Evolutionary conservation across 1,140 invertebrate genomes (phyloP).

Genomic region (Drosophila subobscura): DNA sequence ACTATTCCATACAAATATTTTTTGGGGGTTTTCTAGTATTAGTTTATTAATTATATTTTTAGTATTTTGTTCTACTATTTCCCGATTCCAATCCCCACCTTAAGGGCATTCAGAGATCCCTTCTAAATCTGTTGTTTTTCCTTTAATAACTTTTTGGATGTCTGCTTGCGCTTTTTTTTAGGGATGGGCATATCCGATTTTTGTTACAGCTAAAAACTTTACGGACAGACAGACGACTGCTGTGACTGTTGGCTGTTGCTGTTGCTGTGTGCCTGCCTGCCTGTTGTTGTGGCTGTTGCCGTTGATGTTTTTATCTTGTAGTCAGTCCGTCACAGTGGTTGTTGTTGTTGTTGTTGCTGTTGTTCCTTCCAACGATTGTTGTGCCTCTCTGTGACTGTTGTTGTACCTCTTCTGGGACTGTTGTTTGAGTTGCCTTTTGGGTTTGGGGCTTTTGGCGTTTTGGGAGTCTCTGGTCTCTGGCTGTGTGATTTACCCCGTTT

Average conservation of each 20-base stretch:
- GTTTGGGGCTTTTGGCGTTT: slow-evolving; percentile 46
- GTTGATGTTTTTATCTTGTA: slow-evolving; percentile 60
- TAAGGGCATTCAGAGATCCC: slow-evolving; percentile 36
- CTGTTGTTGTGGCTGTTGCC: slow-evolving; percentile 49
- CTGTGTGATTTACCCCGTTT: slow-evolving; percentile 80
- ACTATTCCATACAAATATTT: too few species aligned
- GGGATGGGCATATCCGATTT: slow-evolving; percentile 82
- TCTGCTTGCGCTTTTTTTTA: slow-evolving; percentile 53
- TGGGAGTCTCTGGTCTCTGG: slow-evolving; percentile 40
- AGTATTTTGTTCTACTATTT: too few species aligned
- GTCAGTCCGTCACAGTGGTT: slow-evolving; percentile 55
- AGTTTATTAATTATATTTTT: too few species aligned
- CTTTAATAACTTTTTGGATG: slow-evolving; percentile 39
- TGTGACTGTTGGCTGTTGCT: not conserved
- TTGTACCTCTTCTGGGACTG: slow-evolving; percentile 7
- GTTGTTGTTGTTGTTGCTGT: slow-evolving; percentile 64
- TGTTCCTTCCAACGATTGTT: slow-evolving; percentile 54
- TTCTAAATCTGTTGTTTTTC: slow-evolving; percentile 40
- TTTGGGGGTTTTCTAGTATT: too few species aligned
- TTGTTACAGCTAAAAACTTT: slow-evolving; percentile 68
- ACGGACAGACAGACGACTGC: slow-evolving; percentile 26
- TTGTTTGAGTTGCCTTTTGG: slow-evolving; percentile 61
- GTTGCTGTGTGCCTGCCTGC: not conserved
- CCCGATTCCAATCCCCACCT: not conserved
- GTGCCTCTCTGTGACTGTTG: slow-evolving; percentile 16